Evolutionary conservation across 2,888 invertebrate genomes (phyloP), one percentile per base, ranked within the genome.

Genomic region (Sarcophaga variegata): DNA sequence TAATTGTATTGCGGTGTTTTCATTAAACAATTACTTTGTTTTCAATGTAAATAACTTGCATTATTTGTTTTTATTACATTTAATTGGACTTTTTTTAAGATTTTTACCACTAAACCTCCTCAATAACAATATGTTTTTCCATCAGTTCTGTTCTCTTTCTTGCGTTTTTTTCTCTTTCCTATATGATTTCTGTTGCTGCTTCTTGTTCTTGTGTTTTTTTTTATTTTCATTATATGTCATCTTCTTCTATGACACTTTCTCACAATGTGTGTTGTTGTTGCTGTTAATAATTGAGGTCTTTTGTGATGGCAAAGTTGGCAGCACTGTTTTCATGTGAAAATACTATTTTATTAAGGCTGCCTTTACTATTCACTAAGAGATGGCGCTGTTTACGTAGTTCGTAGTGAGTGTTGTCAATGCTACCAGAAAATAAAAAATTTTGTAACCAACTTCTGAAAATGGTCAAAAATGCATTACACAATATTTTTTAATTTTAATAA

Each of bases 61-160:
- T 37, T 12, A 84, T 76, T 71, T 76, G 60, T 76, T 80, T 64
- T 80, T 25, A 27, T 64, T 17, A 10, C 11, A 71, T 59, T 81
- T 66, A 81, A 62, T 20, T 66, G 80, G 70, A 64, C 54, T 84
- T 76, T 66, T 66, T 84, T 71, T 4, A 27, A 71, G 60, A 27
- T 22, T 59, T 63, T 84, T 25, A 8, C 37, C 20, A 59, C 47
- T 74, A 20, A 54, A 54, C 75, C 80, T 67, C 49, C 62, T 37
- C 17, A 72, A 80, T 62, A 84, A 81, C 80, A 84, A 84, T 84
- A 84, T 81, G 80, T 81, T 81, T 84, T 84, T 81, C 80, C 83
- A 84, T 75, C 74, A 80, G 63, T 69, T 79, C 37, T 69, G 64
- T 47, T 70, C 17, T 37, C 62, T 20, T 77, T 71, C 47, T 77